Percentiles rank a stretch among this genome's conserved stretches.
Evolutionary conservation across 1,140 invertebrate genomes (phyloP).

Genomic region (Limonius californicus): DNA sequence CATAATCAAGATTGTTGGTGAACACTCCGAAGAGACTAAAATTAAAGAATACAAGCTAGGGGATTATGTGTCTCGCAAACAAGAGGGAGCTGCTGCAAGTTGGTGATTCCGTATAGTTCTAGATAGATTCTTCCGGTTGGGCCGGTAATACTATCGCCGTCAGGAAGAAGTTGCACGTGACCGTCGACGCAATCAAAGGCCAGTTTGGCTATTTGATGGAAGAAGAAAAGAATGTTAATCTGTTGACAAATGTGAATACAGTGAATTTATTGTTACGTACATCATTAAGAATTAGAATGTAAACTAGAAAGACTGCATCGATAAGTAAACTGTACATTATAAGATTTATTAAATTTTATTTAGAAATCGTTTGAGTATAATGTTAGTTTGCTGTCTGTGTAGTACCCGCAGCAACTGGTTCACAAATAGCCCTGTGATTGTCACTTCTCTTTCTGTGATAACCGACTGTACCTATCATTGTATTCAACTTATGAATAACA

Average conservation of each 20-base stretch:
- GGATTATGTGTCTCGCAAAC: constrained; percentile 88
- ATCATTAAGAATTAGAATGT: constrained; percentile 42
- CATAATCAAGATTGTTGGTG: constrained; percentile 58
- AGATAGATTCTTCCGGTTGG: constrained; percentile 75
- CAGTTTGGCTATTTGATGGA: constrained; percentile 90
- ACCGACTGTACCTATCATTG: not conserved
- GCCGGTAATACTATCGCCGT: constrained; percentile 87
- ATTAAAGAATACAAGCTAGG: constrained; percentile 69
- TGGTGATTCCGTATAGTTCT: constrained; percentile 51
- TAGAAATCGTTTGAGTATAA: constrained; percentile 38
- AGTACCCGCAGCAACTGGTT: constrained; percentile 38
- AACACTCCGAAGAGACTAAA: constrained; percentile 45
- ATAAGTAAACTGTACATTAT: constrained; percentile 41
- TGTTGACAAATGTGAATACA: constrained; percentile 48
- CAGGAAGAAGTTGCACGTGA: constrained; percentile 80
- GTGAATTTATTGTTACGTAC: constrained; percentile 47
- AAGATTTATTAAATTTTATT: constrained; percentile 39
- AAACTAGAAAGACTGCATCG: constrained; percentile 41
- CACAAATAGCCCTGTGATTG: constrained; percentile 19
- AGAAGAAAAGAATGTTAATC: constrained; percentile 60
- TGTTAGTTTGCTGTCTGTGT: constrained; percentile 33
- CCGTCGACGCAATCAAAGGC: constrained; percentile 91
- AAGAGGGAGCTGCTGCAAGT: constrained; percentile 87
- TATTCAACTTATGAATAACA: not conserved
- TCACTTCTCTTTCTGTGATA: constrained; percentile 25